Evolutionary conservation across 2,113 vertebrate species (phyloP).

Genomic region (Pangasianodon gigas): DNA sequence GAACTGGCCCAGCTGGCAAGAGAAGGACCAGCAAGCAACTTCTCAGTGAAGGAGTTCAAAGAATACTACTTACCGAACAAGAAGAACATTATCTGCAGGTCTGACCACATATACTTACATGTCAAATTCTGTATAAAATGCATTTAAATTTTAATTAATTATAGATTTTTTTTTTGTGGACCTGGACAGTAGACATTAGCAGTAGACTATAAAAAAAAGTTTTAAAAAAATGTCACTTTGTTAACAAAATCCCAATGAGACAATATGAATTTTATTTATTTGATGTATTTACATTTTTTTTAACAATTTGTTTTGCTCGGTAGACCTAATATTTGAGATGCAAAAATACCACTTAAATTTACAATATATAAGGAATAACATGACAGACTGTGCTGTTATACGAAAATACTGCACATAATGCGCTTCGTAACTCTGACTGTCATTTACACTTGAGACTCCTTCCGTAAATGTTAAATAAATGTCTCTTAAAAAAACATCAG

Average conservation of each 20-base stretch:
- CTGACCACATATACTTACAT: slow-evolving; percentile 47
- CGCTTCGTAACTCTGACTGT: background rate
- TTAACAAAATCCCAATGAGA: background rate
- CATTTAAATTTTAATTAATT: background rate
- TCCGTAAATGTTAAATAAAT: too few relatives aligned
- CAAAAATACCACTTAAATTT: too few relatives aligned
- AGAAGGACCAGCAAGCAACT: slow-evolving; percentile 69
- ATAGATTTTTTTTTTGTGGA: background rate
- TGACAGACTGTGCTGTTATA: too few relatives aligned
- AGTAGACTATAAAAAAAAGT: too few relatives aligned
- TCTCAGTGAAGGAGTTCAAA: slow-evolving; percentile 78
- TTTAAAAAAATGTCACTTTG: background rate
- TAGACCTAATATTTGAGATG: too few relatives aligned
- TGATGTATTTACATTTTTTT: too few relatives aligned
- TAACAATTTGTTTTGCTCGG: too few relatives aligned
- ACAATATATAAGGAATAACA: too few relatives aligned
- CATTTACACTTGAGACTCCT: background rate
- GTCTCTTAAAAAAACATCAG: too few relatives aligned
- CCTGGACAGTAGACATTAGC: too few relatives aligned
- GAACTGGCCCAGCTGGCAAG: slow-evolving; percentile 72
- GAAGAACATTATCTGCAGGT: slow-evolving; percentile 86
- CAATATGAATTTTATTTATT: too few relatives aligned
- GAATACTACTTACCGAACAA: slow-evolving; percentile 86
- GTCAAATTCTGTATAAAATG: background rate
- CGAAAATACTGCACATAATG: background rate